Base-by-base conservation (phyloP, 2,888 invertebrate genomes). In the Tiliacea aurago region DNA sequence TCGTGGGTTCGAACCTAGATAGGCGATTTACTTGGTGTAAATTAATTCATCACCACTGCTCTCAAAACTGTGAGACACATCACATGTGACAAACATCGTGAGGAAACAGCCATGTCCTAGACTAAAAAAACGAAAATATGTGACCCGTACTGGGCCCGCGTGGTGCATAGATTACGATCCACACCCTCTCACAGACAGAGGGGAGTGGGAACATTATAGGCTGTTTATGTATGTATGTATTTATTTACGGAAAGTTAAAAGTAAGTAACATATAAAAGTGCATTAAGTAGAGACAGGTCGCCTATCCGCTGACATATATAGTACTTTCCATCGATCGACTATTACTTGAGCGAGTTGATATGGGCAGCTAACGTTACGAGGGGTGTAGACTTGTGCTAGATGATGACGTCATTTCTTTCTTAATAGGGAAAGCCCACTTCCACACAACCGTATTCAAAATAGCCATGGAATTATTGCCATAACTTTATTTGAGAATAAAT, bases 271-370 rank as follows among this genome's bases (percentile, higher is more conserved):
- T 56, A 69, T 80, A 71, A 81, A 70, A 59, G 5, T 58, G 58
- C 51, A 53, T 58, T 59, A 69, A 53, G 56, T 41, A 18, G 28
- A 49, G 20, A 33, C 58, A 47, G 41, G 45, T 56, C 56, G 53
- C 18, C 47, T 80, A 70, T 79, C 63, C 56, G 53, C 51, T 33
- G 49, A 64, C 68, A 68, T 83, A n/a, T n/a, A n/a, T 65, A 58
- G 51, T 69, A 56, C 41, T 70, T 83, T 55, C 62, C 53, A 45
- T 70, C n/a, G 63, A 49, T 73, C 58, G 45, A 67, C 55, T 70
- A 45, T 70, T 66, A 67, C 59, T 63, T 67, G 43, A 70, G 33
- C 10, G 33, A 45, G 23, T 62, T 56, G 61, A 79, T 43, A 66
- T 56, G 72, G 71, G 56, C 15, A 49, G 41, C 20, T n/a, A 33